phyloP scores from a whole-genome alignment of 2,113 vertebrate genomes.

The Protobothrops mucrosquamatus region DNA sequence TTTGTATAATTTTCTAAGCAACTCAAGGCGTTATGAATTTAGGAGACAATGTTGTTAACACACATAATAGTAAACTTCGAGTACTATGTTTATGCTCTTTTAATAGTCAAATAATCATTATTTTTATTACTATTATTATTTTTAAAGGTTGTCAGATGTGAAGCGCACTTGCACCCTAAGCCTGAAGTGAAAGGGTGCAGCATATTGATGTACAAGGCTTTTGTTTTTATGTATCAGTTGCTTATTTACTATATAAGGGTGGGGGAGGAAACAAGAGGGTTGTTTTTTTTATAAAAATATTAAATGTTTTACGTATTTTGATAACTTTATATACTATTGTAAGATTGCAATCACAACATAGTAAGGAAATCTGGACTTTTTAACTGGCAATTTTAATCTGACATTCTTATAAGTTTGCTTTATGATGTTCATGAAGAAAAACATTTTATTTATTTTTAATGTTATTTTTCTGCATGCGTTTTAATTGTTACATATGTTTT shows the following conservation, averaged over 20 bases:
- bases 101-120: background rate
- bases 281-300: too few species aligned
- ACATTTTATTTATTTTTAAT: background rate
- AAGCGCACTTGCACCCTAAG: background rate
- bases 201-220: background rate
- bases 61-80: constrained; percentile 18
- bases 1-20: constrained; percentile 59
- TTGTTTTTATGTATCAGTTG: background rate
- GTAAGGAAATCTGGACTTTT: background rate
- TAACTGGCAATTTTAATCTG: background rate
- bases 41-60: constrained; percentile 5
- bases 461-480: background rate
- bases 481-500: background rate
- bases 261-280: background rate
- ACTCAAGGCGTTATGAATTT: constrained; percentile 26
- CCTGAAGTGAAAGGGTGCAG: background rate
- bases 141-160: background rate
- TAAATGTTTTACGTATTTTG: background rate
- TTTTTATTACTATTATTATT: background rate
- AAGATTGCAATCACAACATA: background rate
- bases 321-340: background rate
- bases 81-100: background rate
- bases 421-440: background rate
- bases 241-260: background rate
- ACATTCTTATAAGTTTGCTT: background rate